Evolutionary conservation across 2,113 vertebrate genomes (phyloP), one percentile per base, ranked within the genome.

Genomic region (Ochotona curzoniae): DNA sequence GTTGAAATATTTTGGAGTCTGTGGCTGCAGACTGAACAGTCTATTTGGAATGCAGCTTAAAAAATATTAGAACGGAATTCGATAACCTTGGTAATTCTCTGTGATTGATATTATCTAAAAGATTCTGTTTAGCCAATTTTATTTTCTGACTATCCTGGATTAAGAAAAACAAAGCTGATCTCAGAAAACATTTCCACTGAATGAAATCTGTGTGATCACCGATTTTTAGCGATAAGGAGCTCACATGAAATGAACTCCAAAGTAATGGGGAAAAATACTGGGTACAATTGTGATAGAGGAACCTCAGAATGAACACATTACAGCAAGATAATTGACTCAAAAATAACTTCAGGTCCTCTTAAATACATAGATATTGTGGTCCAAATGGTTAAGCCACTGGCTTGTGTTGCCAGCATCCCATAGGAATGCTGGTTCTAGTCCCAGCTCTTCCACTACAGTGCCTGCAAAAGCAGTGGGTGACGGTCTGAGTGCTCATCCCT

Each of bases 1-100:
- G 95, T 96, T 96, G 96, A 97, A 96, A 94, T 94, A 96, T 96
- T 93, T 93, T 92, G 93, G 92, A 97, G 54, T 94, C 83, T 91
- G 82, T 93, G 94, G 85, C 95, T 97, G 90, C 76, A 74, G 92
- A 91, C 87, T 96, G 88, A 97, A 86, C 94, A 95, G 44, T 97
- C 85, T 94, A 87, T 90, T 96, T 96, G 94, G 66, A 95, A 92
- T 61, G 61, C 26, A 82, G 82, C 32, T 96, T 95, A 83, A 93
- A 89, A 95, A 95, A 89, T 94, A 89, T 83, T 90, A 94, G 92
- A 93, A 82, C 73, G 92, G 67, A 86, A 80, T 93, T 95, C 12
- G 70, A 80, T 90, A 90, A 49, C 66, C 75, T 86, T 89, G 82
- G 61, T 93, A 93, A 71, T 70, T 94, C 70, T 95, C 63, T 63